Conservation (phyloP, 2,113 vertebrate species). For the Aegotheles bennettii region DNA sequence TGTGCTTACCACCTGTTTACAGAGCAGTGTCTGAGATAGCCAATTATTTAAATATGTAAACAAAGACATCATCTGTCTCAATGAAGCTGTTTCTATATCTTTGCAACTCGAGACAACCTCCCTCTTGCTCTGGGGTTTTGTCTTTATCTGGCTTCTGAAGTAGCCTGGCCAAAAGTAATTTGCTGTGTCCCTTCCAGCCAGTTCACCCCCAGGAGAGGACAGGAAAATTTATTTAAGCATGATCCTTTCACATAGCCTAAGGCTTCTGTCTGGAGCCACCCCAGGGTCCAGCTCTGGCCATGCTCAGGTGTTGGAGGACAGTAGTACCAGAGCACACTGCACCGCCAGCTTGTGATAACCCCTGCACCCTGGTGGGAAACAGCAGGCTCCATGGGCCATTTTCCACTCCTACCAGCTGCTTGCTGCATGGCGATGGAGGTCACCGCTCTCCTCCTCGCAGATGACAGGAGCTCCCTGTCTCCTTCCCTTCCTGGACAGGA, state of each 20-base stretch:
- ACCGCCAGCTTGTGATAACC: neutral
- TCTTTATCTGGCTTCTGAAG: neutral
- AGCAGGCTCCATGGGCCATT: neutral
- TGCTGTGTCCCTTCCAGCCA: neutral
- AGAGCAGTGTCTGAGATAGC: neutral
- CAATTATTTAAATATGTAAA: neutral
- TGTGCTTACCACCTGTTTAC: neutral
- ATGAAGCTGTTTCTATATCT: neutral
- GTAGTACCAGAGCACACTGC: rapidly evolving
- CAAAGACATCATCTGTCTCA: neutral
- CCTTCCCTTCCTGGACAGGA: neutral
- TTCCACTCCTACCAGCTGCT: rapidly evolving
- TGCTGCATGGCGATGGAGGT: rapidly evolving
- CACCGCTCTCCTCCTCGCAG: neutral
- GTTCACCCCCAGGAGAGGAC: neutral
- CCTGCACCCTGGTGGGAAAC: neutral
- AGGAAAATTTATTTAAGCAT: neutral
- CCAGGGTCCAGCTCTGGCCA: neutral
- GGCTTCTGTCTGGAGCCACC: neutral
- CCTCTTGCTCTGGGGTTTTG: neutral
- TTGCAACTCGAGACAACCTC: neutral
- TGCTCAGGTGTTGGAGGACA: no score
- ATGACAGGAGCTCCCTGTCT: neutral
- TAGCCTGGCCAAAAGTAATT: neutral
- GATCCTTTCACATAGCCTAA: neutral